Conservation (phyloP, 2,888 invertebrate genomes). For the Dicyrtoma fusca region DNA sequence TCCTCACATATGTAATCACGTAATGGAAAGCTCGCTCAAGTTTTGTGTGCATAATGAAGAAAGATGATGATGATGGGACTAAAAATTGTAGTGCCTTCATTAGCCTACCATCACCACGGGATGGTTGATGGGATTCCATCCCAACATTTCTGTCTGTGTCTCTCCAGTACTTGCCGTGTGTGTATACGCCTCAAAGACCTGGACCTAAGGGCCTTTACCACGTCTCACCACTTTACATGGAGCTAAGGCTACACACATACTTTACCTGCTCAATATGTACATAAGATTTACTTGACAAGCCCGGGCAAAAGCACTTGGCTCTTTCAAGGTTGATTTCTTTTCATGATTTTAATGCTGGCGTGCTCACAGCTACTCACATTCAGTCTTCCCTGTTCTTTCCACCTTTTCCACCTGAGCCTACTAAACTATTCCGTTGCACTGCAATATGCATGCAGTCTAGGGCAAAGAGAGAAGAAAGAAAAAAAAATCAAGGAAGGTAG, state of each 20-base stretch:
- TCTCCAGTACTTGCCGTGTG: neutral
- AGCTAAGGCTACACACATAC: neutral
- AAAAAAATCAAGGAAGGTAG: neutral
- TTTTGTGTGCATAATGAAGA: conserved; percentile 17
- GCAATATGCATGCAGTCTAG: neutral
- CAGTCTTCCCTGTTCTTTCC: neutral
- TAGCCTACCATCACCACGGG: neutral
- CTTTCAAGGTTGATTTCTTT: conserved; percentile 39
- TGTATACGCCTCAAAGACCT: neutral
- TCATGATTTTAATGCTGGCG: neutral
- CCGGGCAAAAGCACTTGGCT: conserved; percentile 19
- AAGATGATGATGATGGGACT: conserved; percentile 23
- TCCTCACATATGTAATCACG: conserved; percentile 12
- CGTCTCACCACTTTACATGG: neutral
- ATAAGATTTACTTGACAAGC: conserved; percentile 17
- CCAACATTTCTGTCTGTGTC: neutral
- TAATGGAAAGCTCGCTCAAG: conserved; percentile 8
- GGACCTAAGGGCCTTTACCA: conserved; percentile 4
- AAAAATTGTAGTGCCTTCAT: conserved; percentile 18
- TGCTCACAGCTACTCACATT: neutral
- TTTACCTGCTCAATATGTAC: too few species aligned
- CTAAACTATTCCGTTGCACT: neutral
- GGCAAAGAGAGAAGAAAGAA: neutral
- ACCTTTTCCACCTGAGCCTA: conserved; percentile 17
- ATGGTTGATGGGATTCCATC: neutral